phyloP scores from a whole-genome alignment of 2,888 invertebrate species.

The Acanthosepion lycidas region DNA sequence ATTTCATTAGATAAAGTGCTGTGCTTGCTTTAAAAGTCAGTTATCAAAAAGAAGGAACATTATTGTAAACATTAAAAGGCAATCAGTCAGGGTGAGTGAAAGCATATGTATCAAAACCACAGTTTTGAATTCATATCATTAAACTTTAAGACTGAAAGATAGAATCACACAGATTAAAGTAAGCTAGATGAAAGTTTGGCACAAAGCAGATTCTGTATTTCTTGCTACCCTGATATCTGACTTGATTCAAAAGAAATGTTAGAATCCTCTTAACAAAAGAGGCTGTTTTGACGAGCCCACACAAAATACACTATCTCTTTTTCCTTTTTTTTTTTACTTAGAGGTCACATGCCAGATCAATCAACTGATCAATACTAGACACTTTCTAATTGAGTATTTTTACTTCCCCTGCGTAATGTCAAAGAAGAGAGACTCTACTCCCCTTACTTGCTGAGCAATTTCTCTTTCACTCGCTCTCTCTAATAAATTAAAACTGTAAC shows the following conservation, averaged over 20 bases:
- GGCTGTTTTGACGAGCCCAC: background rate
- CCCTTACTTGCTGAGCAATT: background rate
- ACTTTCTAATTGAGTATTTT: slow-evolving; percentile 33
- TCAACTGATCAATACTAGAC: background rate
- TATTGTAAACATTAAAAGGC: no score
- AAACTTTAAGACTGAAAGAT: no score
- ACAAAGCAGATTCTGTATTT: background rate
- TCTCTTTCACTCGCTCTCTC: background rate
- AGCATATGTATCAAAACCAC: no score
- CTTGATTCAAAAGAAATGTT: background rate
- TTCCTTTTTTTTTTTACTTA: background rate
- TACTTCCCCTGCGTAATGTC: background rate
- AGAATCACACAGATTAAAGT: background rate
- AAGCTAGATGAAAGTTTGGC: background rate
- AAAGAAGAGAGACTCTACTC: background rate
- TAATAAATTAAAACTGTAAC: background rate
- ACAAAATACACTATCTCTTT: background rate
- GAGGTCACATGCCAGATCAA: slow-evolving; percentile 33
- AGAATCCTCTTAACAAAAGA: slow-evolving; percentile 33
- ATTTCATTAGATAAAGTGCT: no score
- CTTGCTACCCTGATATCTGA: background rate
- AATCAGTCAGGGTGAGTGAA: no score
- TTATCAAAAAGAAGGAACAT: no score
- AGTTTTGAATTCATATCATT: no score
- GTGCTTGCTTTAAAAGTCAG: no score